These are phyloP conservation scores for Dicyrtoma fusca DNA, from an alignment of 2,888 invertebrate species.

Conservation along the genomic window DNA sequence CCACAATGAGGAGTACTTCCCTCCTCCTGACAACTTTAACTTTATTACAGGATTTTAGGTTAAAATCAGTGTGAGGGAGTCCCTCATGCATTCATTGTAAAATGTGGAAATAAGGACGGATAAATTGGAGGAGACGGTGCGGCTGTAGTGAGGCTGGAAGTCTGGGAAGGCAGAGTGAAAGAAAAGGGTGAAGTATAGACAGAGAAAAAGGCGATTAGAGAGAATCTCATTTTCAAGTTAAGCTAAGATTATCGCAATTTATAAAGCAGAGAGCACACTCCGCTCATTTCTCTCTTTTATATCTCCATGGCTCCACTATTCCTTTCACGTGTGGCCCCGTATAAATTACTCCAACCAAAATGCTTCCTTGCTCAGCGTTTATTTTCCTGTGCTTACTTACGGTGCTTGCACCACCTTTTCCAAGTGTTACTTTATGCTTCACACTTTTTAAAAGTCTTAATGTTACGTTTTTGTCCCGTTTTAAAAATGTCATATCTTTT, in stretches of 20 bases:
- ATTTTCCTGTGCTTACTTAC: no score
- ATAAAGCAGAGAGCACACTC: slow-evolving; percentile 32
- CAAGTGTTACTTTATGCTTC: no score
- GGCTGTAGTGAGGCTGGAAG: background rate
- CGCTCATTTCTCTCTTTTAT: slow-evolving; percentile 2
- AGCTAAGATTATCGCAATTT: slow-evolving; percentile 46
- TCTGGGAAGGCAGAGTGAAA: background rate
- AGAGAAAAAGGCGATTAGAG: slow-evolving; percentile 41
- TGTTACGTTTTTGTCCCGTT: no score
- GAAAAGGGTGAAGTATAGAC: background rate
- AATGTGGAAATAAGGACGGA: slow-evolving; percentile 33
- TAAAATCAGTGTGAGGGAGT: slow-evolving; percentile 21
- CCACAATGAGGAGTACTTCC: background rate
- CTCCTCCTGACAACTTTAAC: slow-evolving; percentile 12
- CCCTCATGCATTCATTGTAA: slow-evolving; percentile 25
- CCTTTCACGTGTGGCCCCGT: no score
- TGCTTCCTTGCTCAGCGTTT: no score
- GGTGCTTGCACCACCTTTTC: no score
- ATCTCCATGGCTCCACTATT: no score
- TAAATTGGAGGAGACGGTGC: slow-evolving; percentile 16
- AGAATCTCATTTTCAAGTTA: slow-evolving; percentile 49
- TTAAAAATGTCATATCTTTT: no score
- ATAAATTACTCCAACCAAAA: no score
- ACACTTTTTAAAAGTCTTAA: no score
- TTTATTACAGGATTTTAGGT: slow-evolving; percentile 29